These are phyloP conservation scores for Macquaria ambigua DNA, from an alignment of 2,113 vertebrate genomes.

Conservation along the genomic window DNA sequence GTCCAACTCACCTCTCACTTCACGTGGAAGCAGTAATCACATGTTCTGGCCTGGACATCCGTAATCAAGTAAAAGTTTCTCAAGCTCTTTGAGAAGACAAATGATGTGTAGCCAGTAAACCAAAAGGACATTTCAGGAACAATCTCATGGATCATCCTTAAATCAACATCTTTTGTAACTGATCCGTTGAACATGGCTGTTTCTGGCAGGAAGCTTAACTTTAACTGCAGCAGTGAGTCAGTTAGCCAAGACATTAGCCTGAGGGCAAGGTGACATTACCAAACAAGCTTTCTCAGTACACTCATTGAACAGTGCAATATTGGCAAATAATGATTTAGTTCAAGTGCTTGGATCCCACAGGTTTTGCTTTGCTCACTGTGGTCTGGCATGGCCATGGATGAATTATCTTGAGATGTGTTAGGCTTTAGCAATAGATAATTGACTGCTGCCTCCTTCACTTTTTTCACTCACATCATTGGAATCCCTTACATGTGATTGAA, in stretches of 20 bases:
- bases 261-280: constrained; percentile 19
- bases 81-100: constrained; percentile 27
- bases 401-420: constrained; percentile 1
- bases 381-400: background rate
- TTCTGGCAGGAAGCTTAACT: constrained; percentile 3
- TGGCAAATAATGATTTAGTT: constrained; percentile 7
- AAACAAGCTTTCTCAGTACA: constrained; percentile 3
- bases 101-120: background rate
- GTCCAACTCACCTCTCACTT: constrained; percentile 74
- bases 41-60: constrained; percentile 64
- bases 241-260: background rate
- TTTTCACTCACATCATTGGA: background rate
- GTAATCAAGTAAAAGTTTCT: constrained; percentile 82
- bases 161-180: constrained; percentile 23
- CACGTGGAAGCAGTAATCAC: constrained; percentile 74
- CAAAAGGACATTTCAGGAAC: background rate
- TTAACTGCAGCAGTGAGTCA: constrained; percentile 31
- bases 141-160: background rate
- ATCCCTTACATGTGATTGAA: background rate
- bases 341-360: background rate
- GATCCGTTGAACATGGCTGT: constrained; percentile 6
- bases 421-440: background rate
- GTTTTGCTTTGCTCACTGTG: background rate
- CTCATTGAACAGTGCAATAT: background rate
- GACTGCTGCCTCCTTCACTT: background rate